Conservation (phyloP, 2,888 invertebrate species). For the Pilophorus perplexus region DNA sequence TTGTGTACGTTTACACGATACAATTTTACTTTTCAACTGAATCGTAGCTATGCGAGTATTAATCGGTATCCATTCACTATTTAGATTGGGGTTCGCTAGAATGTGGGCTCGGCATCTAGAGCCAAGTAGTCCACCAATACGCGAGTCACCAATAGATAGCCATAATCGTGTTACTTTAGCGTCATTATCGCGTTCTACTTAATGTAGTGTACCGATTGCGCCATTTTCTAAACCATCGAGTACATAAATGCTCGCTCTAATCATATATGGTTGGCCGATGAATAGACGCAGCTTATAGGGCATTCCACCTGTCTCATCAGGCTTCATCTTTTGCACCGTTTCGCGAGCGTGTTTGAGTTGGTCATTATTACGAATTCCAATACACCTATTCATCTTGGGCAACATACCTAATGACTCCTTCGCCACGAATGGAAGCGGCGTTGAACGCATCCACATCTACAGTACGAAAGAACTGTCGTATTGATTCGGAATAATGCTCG, state of each 20-base stretch:
- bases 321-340: background rate
- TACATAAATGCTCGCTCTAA: constrained; percentile 19
- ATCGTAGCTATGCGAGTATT: background rate
- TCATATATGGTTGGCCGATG: constrained; percentile 31
- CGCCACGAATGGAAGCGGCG: too few relatives aligned
- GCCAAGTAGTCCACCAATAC: background rate
- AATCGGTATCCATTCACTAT: background rate
- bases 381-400: background rate
- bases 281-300: background rate
- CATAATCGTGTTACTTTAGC: background rate
- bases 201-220: background rate
- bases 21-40: background rate
- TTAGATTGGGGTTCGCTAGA: background rate
- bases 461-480: background rate
- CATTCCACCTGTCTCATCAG: constrained; percentile 6
- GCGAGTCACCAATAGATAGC: background rate
- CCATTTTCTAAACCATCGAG: constrained; percentile 34
- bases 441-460: background rate
- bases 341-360: background rate
- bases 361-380: background rate
- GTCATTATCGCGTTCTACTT: background rate
- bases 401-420: too few relatives aligned
- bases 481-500: background rate
- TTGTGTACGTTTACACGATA: background rate
- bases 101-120: background rate